Conservation (phyloP, 2,797 vertebrate genomes). For the Chelon auratus region DNA sequence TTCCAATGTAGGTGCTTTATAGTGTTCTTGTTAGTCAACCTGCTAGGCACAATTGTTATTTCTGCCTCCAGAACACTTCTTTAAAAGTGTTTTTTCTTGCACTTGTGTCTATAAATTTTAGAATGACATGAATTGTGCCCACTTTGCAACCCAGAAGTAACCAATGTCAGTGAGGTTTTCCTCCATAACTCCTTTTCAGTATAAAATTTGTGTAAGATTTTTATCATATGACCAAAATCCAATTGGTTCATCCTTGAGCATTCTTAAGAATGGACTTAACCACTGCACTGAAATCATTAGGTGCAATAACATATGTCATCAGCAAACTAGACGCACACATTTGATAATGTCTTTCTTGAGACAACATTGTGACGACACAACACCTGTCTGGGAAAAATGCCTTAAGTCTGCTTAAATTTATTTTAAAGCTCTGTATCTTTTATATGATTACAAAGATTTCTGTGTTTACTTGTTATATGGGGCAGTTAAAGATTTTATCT, state of each 20-base stretch:
- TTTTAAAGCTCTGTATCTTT: constrained; percentile 22
- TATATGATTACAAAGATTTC: constrained; percentile 8
- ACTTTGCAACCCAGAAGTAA: not conserved
- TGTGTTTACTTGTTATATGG: not conserved
- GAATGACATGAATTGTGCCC: constrained; percentile 8
- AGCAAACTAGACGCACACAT: not conserved
- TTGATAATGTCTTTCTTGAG: not conserved
- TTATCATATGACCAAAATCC: no score
- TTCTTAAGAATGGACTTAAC: no score
- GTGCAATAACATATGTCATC: not conserved
- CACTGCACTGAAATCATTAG: no score
- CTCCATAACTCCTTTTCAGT: no score
- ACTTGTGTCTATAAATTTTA: constrained; percentile 14
- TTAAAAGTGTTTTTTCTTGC: not conserved
- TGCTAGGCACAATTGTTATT: not conserved
- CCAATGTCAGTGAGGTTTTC: constrained; percentile 3
- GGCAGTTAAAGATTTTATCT: constrained; percentile 15
- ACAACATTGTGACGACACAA: not conserved
- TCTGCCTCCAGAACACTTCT: constrained; percentile 14
- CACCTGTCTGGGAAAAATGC: constrained; percentile 8
- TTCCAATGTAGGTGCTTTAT: not conserved
- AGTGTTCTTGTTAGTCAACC: not conserved
- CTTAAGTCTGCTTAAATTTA: constrained; percentile 30
- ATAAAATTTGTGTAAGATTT: no score
- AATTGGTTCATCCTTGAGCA: no score